Percentiles rank a stretch among this genome's conserved stretches.
These are phyloP conservation scores for Caenorhabditis inopinata DNA, from an alignment of 1,140 invertebrate species.

Conservation along the genomic window DNA sequence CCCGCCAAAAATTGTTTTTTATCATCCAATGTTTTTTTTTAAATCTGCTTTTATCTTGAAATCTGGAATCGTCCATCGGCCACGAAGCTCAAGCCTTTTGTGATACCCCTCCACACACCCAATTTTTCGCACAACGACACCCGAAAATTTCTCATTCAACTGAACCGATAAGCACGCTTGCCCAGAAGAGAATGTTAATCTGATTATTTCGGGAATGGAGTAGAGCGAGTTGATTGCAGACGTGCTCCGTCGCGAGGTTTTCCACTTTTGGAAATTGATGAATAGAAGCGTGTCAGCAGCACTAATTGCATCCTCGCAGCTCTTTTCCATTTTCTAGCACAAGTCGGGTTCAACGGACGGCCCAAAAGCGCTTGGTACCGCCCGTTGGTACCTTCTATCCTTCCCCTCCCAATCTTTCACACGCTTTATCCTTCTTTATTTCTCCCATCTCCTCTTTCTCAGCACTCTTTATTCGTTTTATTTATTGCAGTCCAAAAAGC, in stretches of 20 bases:
- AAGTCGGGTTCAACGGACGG: background rate
- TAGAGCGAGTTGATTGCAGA: no score
- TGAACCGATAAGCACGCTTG: background rate
- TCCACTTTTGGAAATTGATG: no score
- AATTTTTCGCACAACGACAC: constrained; percentile 4
- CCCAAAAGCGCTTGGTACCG: background rate
- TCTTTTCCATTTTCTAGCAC: background rate
- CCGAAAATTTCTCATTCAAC: background rate
- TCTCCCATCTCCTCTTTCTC: background rate
- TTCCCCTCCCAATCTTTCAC: background rate
- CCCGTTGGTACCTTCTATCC: background rate
- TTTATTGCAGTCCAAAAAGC: no score
- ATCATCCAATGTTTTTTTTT: background rate
- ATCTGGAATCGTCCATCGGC: constrained; percentile 9
- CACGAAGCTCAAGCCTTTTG: constrained; percentile 24
- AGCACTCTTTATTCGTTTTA: no score
- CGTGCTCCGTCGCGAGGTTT: no score
- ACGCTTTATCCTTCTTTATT: constrained; percentile 1
- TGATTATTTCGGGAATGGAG: no score
- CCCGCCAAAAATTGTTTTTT: no score
- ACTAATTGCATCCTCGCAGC: no score
- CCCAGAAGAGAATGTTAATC: no score
- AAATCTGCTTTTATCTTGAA: background rate
- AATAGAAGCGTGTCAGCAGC: no score
- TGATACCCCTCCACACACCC: background rate